Evolutionary conservation across 2,888 invertebrate species (phyloP).

Genomic region (Chaitophorus viminalis): DNA sequence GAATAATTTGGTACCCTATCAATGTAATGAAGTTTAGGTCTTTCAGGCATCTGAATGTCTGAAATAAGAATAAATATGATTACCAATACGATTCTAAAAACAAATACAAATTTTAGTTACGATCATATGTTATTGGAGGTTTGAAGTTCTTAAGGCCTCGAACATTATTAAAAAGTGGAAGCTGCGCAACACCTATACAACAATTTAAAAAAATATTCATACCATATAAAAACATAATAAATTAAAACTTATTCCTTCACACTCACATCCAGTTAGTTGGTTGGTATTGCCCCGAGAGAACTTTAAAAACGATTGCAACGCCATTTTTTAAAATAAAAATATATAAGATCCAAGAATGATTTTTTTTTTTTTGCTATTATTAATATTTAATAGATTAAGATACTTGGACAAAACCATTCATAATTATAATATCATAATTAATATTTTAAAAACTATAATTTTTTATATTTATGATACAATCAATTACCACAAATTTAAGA

Average conservation of each 20-base stretch:
- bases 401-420: too few relatives aligned
- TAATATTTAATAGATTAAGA: too few relatives aligned
- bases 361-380: too few relatives aligned
- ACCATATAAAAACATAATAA: background rate
- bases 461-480: too few relatives aligned
- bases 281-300: background rate
- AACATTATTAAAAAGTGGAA: background rate
- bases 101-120: constrained; percentile 35
- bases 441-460: too few relatives aligned
- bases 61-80: constrained; percentile 62
- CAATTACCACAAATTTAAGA: too few relatives aligned
- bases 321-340: background rate
- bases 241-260: background rate
- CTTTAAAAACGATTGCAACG: background rate
- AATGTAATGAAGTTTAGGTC: constrained; percentile 75
- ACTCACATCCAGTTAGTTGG: constrained; percentile 20
- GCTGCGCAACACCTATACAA: constrained; percentile 2
- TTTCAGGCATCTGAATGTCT: constrained; percentile 81
- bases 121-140: constrained; percentile 61
- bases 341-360: background rate
- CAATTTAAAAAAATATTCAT: background rate
- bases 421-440: too few relatives aligned
- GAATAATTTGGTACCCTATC: constrained; percentile 80
- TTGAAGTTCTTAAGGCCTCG: constrained; percentile 62
- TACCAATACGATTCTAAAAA: background rate